phyloP scores from a whole-genome alignment of 2,888 invertebrate genomes.

The Apomyelois bistriatella region DNA sequence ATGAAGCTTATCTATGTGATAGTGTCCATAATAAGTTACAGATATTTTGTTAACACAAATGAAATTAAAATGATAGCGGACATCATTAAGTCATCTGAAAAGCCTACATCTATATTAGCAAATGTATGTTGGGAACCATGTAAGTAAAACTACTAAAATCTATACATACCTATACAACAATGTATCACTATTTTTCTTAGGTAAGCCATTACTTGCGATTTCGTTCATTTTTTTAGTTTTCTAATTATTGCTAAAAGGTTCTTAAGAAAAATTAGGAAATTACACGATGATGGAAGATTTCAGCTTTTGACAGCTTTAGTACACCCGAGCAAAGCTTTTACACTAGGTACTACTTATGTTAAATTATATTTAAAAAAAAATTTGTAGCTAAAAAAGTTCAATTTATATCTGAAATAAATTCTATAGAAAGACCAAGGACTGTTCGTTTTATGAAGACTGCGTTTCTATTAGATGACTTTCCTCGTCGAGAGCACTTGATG shows the following conservation, averaged over 20 bases:
- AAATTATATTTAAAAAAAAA: neutral
- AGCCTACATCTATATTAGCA: constrained; percentile 41
- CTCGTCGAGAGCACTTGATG: constrained; percentile 23
- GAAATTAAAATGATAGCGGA: constrained; percentile 39
- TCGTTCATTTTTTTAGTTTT: too few species aligned
- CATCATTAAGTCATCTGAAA: constrained; percentile 39
- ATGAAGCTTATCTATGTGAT: neutral
- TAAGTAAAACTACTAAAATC: constrained; percentile 34
- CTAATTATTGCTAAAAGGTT: too few species aligned
- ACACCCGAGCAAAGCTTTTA: too few species aligned
- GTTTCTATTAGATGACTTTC: constrained; percentile 21
- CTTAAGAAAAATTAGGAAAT: too few species aligned
- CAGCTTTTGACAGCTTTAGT: too few species aligned
- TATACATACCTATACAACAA: too few species aligned
- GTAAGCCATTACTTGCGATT: too few species aligned
- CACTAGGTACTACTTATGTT: too few species aligned
- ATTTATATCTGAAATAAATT: constrained; percentile 29
- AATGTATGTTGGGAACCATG: constrained; percentile 45
- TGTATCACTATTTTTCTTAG: too few species aligned
- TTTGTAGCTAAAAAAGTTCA: constrained; percentile 24
- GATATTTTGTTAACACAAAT: constrained; percentile 25
- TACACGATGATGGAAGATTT: too few species aligned
- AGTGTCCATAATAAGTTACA: neutral
- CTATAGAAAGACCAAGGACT: constrained; percentile 23
- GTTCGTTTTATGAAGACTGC: constrained; percentile 28